Evolutionary conservation across 2,888 invertebrate genomes (phyloP), one percentile per base, ranked within the genome.

Genomic region (Glyphotaelius pellucidus): DNA sequence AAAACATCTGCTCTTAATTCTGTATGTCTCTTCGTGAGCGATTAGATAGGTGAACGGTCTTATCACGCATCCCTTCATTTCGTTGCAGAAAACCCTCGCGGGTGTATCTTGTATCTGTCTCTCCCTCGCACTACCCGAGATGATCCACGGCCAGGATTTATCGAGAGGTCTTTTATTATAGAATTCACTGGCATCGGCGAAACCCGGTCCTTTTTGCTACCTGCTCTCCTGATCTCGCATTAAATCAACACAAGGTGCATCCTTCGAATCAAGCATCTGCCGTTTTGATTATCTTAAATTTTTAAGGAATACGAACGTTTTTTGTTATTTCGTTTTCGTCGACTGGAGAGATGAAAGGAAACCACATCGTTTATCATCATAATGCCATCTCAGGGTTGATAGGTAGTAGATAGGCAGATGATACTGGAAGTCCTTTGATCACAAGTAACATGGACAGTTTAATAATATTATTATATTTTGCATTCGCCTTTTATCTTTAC

Each of bases 241-340:
- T 93, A 93, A 93, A 93, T 93, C 93, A 93, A 93, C 93, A 93
- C 93, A 93, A 93, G 93, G 93, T 93, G 93, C 93, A 93, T 93
- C 92, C 90, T 92, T 84, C 91, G 87, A 90, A 92, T 93, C 91
- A 79, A 92, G 92, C 93, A 93, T 92, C 93, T 93, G 93, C 93
- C 91, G 88, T 92, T 93, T 92, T 90, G 92, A 93, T 93, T 92
- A 92, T 92, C 92, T 93, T 88, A 90, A 83, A 91, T 93, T 93
- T 92, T 92, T n/a, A 85, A 47, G 87, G 91, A 89, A 90, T 90
- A 88, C 31, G 85, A 91, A 91, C 90, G 19, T 83, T 90, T 35
- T 84, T 42, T 81, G 83, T 90, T 52, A 90, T 89, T 35, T 47
- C 81, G 91, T 85, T 90, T 91, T 80, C 83, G 32, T 32, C 30